These are phyloP conservation scores for Pachliopta kotzebuea DNA, from an alignment of 2,888 invertebrate species.

Conservation along the genomic window DNA sequence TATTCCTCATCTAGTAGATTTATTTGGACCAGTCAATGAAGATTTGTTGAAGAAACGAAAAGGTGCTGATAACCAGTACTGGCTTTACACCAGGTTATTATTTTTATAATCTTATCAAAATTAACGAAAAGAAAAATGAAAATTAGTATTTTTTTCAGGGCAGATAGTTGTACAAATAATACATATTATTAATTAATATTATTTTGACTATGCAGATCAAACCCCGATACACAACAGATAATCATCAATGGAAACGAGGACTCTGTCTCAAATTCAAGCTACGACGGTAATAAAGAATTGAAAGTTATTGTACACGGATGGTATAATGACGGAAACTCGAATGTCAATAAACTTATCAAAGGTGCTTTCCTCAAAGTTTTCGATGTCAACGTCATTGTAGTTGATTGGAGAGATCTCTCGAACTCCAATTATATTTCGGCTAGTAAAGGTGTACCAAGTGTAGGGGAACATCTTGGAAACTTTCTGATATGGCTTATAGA, in stretches of 20 bases:
- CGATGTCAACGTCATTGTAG: conserved; percentile 50
- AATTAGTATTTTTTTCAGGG: background rate
- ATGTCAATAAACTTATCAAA: conserved; percentile 40
- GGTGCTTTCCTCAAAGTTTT: conserved; percentile 43
- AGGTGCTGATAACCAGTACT: conserved; percentile 60
- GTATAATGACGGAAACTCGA: conserved; percentile 41
- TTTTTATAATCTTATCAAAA: background rate
- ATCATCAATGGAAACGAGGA: conserved; percentile 42
- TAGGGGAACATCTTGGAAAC: conserved; percentile 39
- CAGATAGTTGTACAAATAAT: background rate
- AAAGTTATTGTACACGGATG: conserved; percentile 52
- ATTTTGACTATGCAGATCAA: conserved; percentile 36
- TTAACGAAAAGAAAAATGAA: background rate
- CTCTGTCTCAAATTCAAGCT: conserved; percentile 46
- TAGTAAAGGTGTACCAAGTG: conserved; percentile 33
- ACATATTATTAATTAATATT: background rate
- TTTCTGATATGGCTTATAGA: conserved; percentile 47
- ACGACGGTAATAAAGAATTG: conserved; percentile 38
- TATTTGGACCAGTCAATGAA: conserved; percentile 47
- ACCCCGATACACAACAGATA: conserved; percentile 41
- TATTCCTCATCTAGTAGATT: conserved; percentile 55
- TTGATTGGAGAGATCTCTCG: conserved; percentile 48
- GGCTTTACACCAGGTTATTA: conserved; percentile 55
- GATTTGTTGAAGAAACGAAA: conserved; percentile 43
- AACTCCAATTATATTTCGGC: conserved; percentile 34